Evolutionary conservation across 1,140 invertebrate genomes (phyloP).

Genomic region (Pogonomyrmex californicus): DNA sequence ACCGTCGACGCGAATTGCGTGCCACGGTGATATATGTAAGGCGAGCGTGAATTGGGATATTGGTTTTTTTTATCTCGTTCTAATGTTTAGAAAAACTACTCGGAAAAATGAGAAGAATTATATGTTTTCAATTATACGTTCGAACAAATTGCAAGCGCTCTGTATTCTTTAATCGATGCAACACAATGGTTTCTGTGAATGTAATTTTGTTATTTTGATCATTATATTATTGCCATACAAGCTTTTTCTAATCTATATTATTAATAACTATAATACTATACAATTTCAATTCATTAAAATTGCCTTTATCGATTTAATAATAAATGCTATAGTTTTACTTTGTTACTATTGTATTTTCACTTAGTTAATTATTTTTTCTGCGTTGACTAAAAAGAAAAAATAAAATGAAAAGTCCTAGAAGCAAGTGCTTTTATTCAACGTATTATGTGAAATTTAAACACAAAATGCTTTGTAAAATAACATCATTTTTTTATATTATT

Average conservation of each 20-base stretch:
- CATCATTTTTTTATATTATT: neutral
- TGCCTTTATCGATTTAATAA: neutral
- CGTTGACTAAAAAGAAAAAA: neutral
- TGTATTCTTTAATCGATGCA: neutral
- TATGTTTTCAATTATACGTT: neutral
- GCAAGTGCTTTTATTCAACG: neutral
- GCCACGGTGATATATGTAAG: constrained; percentile 28
- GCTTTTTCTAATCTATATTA: neutral
- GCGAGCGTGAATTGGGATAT: constrained; percentile 15
- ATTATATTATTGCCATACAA: neutral
- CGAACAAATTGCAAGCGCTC: neutral
- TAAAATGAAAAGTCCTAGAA: neutral
- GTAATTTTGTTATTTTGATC: neutral
- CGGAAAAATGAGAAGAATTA: neutral
- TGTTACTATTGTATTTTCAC: neutral
- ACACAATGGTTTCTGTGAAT: neutral
- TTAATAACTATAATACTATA: neutral
- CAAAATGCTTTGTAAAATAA: neutral
- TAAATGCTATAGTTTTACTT: neutral
- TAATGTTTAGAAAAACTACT: neutral
- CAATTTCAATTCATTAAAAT: neutral
- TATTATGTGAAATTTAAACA: neutral
- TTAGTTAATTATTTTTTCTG: neutral
- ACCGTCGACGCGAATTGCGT: constrained; percentile 18
- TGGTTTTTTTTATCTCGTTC: neutral